phyloP scores from a whole-genome alignment of 2,113 vertebrate genomes.

The Nothobranchius furzeri region DNA sequence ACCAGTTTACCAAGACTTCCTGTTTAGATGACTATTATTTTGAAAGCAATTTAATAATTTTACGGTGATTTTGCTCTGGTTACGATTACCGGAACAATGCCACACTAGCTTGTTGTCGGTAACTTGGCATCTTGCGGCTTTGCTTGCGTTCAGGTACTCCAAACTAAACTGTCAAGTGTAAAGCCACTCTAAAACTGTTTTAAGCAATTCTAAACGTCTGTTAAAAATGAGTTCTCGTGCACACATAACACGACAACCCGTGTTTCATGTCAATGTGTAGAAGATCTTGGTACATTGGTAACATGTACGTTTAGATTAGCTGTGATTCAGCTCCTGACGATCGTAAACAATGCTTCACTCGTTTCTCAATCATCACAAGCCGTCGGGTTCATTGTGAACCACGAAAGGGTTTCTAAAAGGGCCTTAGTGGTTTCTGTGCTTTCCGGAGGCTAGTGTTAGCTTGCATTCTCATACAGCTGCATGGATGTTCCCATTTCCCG shows the following conservation, averaged over 20 bases:
- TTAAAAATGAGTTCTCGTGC: background rate
- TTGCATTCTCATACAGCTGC: slow-evolving; percentile 39
- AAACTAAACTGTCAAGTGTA: too few species aligned
- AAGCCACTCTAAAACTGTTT: background rate
- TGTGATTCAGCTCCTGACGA: too few species aligned
- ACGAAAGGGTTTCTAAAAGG: slow-evolving; percentile 10
- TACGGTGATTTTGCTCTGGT: background rate
- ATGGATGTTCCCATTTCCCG: slow-evolving; percentile 74
- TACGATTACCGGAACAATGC: background rate
- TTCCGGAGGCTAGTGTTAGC: background rate
- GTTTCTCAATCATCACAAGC: background rate
- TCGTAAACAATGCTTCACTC: background rate
- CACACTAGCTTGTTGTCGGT: slow-evolving; percentile 26
- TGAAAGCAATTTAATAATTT: background rate
- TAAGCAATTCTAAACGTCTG: background rate
- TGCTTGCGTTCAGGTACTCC: slow-evolving; percentile 3
- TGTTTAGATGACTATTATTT: background rate
- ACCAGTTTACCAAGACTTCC: background rate
- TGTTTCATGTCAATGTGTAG: too few species aligned
- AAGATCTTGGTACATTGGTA: too few species aligned
- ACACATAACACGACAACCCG: background rate
- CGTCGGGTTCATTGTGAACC: too few species aligned
- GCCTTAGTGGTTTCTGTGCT: slow-evolving; percentile 30
- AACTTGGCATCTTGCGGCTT: slow-evolving; percentile 19
- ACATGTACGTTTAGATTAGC: too few species aligned